Evolutionary conservation across 2,113 vertebrate genomes (phyloP).

Genomic region (Brachyhypopomus occidentalis): DNA sequence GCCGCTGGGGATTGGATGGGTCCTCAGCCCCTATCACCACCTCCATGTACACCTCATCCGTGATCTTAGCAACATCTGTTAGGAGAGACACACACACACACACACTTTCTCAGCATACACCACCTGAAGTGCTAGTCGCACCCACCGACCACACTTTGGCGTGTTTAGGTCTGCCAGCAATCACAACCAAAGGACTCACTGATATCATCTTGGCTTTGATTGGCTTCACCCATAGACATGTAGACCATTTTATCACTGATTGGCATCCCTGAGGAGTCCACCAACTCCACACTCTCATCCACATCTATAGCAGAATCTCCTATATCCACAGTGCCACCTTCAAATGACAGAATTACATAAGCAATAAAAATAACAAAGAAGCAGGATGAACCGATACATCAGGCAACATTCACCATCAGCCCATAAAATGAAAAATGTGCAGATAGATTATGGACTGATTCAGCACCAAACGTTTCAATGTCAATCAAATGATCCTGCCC

Average conservation of each 20-base stretch:
- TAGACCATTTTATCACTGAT: conserved; percentile 89
- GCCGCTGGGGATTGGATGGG: conserved; percentile 75
- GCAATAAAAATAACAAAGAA: not conserved
- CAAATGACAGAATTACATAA: conserved; percentile 42
- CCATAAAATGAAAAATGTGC: too few species aligned
- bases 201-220: conserved; percentile 85
- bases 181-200: conserved; percentile 56
- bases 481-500: too few species aligned
- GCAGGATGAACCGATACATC: too few species aligned
- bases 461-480: too few species aligned
- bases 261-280: conserved; percentile 77
- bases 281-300: conserved; percentile 83
- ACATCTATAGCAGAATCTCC: conserved; percentile 85
- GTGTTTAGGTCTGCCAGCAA: not conserved
- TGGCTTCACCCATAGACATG: conserved; percentile 88
- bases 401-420: too few species aligned
- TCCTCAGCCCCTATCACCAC: conserved; percentile 87
- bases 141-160: not conserved
- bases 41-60: conserved; percentile 89
- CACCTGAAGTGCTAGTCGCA: not conserved
- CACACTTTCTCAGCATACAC: not conserved
- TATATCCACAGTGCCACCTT: conserved; percentile 88
- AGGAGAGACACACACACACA: not conserved
- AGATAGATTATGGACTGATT: too few species aligned
- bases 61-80: conserved; percentile 84